A percentile compares a stretch with the other conserved stretches of the same genome.
Evolutionary conservation across 2,888 invertebrate genomes (phyloP).

Genomic region (Endomychus coccineus): DNA sequence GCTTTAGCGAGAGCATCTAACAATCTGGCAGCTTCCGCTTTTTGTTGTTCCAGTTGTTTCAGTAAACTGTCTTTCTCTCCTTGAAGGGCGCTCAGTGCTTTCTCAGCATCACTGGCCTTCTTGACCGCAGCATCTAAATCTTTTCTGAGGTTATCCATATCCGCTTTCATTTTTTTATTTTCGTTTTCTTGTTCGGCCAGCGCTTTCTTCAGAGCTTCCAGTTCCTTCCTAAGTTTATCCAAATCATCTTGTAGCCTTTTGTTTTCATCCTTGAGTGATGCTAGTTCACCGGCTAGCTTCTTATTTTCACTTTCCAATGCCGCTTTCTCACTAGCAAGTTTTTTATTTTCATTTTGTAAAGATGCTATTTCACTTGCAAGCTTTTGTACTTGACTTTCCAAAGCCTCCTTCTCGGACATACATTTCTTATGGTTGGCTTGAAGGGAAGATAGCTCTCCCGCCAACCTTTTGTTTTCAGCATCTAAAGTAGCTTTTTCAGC

Average conservation of each 20-base stretch:
- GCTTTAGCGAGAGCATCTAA: neutral
- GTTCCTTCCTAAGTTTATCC: constrained; percentile 4
- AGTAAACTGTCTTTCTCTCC: constrained; percentile 2
- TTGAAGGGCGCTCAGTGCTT: constrained; percentile 2
- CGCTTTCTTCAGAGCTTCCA: constrained; percentile 7
- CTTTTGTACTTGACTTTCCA: constrained; percentile 1
- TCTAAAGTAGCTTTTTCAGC: too few relatives aligned
- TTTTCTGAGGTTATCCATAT: constrained; percentile 4
- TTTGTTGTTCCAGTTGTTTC: constrained; percentile 1
- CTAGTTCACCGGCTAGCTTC: constrained; percentile 2
- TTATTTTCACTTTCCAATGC: neutral
- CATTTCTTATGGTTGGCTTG: too few relatives aligned
- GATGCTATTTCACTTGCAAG: neutral
- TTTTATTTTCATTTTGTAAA: neutral
- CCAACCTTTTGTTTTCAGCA: too few relatives aligned
- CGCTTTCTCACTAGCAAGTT: constrained; percentile 1
- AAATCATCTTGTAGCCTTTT: constrained; percentile 3
- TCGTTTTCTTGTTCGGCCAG: constrained; percentile 6
- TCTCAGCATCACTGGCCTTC: constrained; percentile 4
- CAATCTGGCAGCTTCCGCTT: neutral
- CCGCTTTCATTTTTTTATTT: constrained; percentile 9
- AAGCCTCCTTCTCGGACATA: too few relatives aligned
- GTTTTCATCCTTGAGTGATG: neutral
- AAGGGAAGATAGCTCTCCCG: too few relatives aligned
- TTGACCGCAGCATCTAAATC: constrained; percentile 2